Conservation (phyloP, 1,140 invertebrate species). For the Aricia agestis region DNA sequence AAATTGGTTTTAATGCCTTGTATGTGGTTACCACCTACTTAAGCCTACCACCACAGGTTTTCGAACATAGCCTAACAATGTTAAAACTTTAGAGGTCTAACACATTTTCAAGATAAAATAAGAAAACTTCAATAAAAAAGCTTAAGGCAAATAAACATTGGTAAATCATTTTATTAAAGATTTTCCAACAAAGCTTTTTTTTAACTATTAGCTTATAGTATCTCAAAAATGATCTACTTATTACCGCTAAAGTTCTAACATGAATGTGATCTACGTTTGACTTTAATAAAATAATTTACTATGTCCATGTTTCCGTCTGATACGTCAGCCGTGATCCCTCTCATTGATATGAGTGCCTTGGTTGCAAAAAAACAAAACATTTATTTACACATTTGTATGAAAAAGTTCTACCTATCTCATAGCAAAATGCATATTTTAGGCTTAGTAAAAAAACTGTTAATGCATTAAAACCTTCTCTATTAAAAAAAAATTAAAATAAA, state of each 20-base stretch:
- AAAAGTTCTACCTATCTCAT: conserved; percentile 4
- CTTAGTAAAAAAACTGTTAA: not conserved
- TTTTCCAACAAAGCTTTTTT: not conserved
- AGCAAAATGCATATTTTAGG: not conserved
- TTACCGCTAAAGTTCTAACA: not conserved
- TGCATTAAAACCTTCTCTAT: conserved; percentile 12
- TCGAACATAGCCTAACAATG: conserved; percentile 66
- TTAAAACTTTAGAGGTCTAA: not conserved
- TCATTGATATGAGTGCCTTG: conserved; percentile 68
- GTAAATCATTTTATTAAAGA: conserved; percentile 4
- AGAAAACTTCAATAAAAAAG: conserved; percentile 9
- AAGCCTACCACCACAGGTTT: conserved; percentile 46
- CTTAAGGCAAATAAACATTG: not conserved
- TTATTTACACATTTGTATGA: conserved; percentile 17
- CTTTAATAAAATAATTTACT: conserved; percentile 60
- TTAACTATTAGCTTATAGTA: not conserved
- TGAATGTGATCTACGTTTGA: conserved; percentile 8
- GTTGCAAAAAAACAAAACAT: conserved; percentile 56
- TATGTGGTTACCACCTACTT: not conserved
- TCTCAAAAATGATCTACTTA: not conserved
- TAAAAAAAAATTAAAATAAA: conserved; percentile 16
- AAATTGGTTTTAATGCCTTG: not conserved
- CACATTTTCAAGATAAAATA: not conserved
- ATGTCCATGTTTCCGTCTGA: conserved; percentile 56
- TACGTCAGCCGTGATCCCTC: conserved; percentile 59